Base-by-base conservation (phyloP, 2,888 invertebrate species). In the Drosophila rellima region DNA sequence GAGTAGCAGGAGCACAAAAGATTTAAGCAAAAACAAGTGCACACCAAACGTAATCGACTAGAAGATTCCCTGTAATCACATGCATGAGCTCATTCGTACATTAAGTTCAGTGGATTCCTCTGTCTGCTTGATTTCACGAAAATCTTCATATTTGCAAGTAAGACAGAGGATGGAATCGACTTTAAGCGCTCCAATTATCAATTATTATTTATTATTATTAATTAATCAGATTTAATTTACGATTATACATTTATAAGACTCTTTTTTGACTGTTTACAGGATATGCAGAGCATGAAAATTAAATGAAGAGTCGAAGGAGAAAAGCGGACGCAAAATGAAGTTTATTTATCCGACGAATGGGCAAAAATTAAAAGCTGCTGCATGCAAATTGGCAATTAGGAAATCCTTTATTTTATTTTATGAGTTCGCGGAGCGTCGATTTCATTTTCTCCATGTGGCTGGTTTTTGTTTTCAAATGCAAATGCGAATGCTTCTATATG, bases 361-460 rank as follows among this genome's bases (percentile, higher is more conserved):
- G 82, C 77, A 74, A 73, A 88, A 85, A 82, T 87, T 85, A 88
- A 83, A 77, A 66, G 73, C 70, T 73, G 67, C 83, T 87, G 84
- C 88, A 88, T 90, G 90, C 85, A 88, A 88, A 88, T 88, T 88
- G 89, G 77, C 88, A 88, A 90, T 88, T 88, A 90, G 84, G 78
- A 85, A 78, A 83, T 81, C 74, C 74, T 74, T 75, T 77, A 85
- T 82, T 79, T 87, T 87, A 74, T 70, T 75, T 86, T 80, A 73
- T 75, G 78, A 81, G 75, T 78, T 69, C 65, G 63, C 62, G 47
- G 60, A 67, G 72, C 62, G 71, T 69, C 75, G 75, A 72, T 75
- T 87, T 72, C 67, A 75, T 79, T 84, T 79, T 68, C 69, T 60
- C 67, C 69, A 50, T 73, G 75, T 62, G 64, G 70, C 50, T 56